phyloP scores from a whole-genome alignment of 2,888 invertebrate species.

The Adelphocoris suturalis region DNA sequence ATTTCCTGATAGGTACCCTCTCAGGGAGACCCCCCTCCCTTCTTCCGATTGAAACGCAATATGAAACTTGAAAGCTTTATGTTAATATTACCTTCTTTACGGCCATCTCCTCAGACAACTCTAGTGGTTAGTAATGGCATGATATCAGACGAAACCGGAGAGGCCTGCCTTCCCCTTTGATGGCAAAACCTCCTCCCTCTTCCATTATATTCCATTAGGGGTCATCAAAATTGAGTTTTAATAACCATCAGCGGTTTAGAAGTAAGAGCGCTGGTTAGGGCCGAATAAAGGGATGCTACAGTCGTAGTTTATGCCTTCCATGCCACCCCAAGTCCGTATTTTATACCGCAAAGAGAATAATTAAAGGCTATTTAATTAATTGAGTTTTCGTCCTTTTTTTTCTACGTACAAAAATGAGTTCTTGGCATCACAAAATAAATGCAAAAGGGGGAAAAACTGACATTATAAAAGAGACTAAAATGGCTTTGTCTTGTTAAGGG shows the following conservation, averaged over 20 bases:
- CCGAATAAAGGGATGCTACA: neutral
- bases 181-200: slow-evolving; percentile 44
- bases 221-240: slow-evolving; percentile 71
- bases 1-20: too few species aligned
- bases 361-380: slow-evolving; percentile 68
- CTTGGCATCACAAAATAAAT: slow-evolving; percentile 39
- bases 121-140: slow-evolving; percentile 68
- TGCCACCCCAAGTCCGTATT: slow-evolving; percentile 8
- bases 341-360: slow-evolving; percentile 68
- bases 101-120: slow-evolving; percentile 47
- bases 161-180: slow-evolving; percentile 40
- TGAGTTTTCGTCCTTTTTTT: slow-evolving; percentile 5
- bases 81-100: slow-evolving; percentile 64
- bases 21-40: too few species aligned
- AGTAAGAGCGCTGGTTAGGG: slow-evolving; percentile 41
- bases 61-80: slow-evolving; percentile 58
- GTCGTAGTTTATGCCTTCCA: neutral
- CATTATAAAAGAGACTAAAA: slow-evolving; percentile 44
- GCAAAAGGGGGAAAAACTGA: slow-evolving; percentile 23
- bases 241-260: slow-evolving; percentile 68
- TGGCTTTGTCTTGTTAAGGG: slow-evolving; percentile 70
- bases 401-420: slow-evolving; percentile 50
- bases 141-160: slow-evolving; percentile 53
- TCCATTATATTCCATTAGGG: slow-evolving; percentile 70
- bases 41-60: slow-evolving; percentile 46